A percentile compares a stretch with the other conserved stretches of the same genome.
phyloP scores from a whole-genome alignment of 2,888 invertebrate genomes.

The Drosophila fulvimacula region DNA sequence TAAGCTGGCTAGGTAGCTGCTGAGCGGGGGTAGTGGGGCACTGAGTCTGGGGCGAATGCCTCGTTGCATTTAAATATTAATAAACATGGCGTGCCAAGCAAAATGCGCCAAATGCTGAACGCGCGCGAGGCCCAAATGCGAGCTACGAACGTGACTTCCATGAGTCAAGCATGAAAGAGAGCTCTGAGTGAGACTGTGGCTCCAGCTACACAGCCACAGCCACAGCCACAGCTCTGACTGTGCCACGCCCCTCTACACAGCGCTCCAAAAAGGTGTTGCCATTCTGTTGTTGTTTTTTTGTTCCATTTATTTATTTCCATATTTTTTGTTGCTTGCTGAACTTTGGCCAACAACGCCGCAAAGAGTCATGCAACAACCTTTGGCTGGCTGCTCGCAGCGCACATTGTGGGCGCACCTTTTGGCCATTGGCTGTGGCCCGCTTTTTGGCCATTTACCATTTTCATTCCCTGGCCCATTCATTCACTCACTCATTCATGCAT shows the following conservation, averaged over 20 bases:
- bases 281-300: conserved; percentile 18
- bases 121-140: conserved; percentile 52
- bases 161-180: conserved; percentile 62
- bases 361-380: conserved; percentile 69
- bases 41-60: conserved; percentile 66
- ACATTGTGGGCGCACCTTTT: conserved; percentile 65
- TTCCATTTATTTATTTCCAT: conserved; percentile 1
- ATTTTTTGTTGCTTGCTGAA: conserved; percentile 46
- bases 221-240: not conserved
- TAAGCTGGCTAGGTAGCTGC: conserved; percentile 1
- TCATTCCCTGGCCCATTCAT: conserved; percentile 23
- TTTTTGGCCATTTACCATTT: conserved; percentile 39
- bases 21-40: conserved; percentile 5
- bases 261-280: conserved; percentile 37
- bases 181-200: conserved; percentile 16
- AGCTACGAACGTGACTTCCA: conserved; percentile 68
- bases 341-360: conserved; percentile 69
- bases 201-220: not conserved
- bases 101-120: conserved; percentile 69
- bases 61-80: conserved; percentile 81
- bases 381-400: conserved; percentile 1
- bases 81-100: conserved; percentile 78
- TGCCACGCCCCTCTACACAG: conserved; percentile 13
- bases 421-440: conserved; percentile 24
- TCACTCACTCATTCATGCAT: conserved; percentile 36